Conservation (phyloP, 2,888 invertebrate genomes). For the Chymomyza fuscimana region DNA sequence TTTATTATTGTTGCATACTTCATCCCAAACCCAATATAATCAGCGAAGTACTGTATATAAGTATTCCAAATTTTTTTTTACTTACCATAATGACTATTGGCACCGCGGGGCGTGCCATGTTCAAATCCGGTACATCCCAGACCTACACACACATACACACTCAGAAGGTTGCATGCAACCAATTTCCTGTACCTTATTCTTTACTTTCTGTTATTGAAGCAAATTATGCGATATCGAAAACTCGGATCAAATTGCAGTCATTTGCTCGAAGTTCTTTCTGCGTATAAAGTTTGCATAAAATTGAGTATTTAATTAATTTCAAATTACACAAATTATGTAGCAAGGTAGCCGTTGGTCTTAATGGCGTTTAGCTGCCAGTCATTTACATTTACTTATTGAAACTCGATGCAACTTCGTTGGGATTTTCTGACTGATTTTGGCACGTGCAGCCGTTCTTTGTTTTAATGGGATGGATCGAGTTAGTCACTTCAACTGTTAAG, state of each 20-base stretch:
- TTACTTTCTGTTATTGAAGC: constrained; percentile 44
- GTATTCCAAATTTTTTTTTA: background rate
- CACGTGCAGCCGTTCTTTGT: background rate
- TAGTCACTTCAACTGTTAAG: too few relatives aligned
- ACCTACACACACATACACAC: constrained; percentile 1
- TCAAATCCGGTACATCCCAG: constrained; percentile 47
- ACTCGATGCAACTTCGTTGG: background rate
- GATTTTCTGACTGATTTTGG: background rate
- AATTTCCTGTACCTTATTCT: background rate
- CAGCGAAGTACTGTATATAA: background rate
- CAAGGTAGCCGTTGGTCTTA: constrained; percentile 37
- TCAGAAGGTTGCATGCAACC: background rate
- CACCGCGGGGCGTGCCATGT: constrained; percentile 47
- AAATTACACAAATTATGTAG: constrained; percentile 38
- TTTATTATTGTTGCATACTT: background rate
- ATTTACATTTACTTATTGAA: constrained; percentile 26
- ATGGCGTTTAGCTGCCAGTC: constrained; percentile 23
- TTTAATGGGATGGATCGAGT: too few relatives aligned
- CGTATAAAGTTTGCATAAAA: constrained; percentile 31
- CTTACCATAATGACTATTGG: constrained; percentile 16
- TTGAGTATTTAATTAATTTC: constrained; percentile 42
- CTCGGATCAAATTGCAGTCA: constrained; percentile 59
- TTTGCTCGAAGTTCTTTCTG: constrained; percentile 33
- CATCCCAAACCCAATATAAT: background rate
- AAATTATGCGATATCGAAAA: constrained; percentile 61